phyloP scores from a whole-genome alignment of 2,113 vertebrate species.

The Montifringilla adamsi region DNA sequence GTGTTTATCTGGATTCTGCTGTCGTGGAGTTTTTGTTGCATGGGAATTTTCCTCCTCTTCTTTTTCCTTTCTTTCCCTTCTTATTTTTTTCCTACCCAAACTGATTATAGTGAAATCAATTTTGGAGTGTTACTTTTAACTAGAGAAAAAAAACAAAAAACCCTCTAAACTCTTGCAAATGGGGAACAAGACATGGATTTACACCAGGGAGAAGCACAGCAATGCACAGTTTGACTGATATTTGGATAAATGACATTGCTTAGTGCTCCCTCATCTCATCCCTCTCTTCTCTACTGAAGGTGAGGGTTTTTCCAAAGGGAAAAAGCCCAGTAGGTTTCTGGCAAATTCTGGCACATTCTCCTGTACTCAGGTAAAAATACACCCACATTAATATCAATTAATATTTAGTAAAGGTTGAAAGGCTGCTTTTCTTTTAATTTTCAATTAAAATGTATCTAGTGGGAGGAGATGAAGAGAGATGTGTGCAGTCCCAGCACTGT shows the following conservation, averaged over 20 bases:
- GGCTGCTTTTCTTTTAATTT: background rate
- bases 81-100: background rate
- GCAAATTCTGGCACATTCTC: background rate
- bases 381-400: background rate
- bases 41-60: background rate
- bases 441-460: background rate
- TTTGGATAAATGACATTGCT: background rate
- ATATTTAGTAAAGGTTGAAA: background rate
- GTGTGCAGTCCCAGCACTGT: no score
- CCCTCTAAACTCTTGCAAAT: background rate
- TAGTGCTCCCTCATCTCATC: background rate
- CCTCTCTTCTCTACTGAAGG: background rate
- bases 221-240: background rate
- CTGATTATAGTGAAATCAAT: background rate
- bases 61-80: background rate
- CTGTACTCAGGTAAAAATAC: background rate
- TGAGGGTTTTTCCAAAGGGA: background rate
- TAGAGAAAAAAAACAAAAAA: background rate
- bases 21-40: background rate
- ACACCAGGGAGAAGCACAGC: background rate
- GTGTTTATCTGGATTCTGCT: conserved; percentile 32
- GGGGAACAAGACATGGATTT: background rate
- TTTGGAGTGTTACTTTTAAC: background rate
- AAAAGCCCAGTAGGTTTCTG: background rate
- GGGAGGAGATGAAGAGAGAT: background rate